A percentile compares a stretch with the other conserved stretches of the same genome.
Evolutionary conservation across 2,797 vertebrate species (phyloP).

Genomic region (Enoplosus armatus): DNA sequence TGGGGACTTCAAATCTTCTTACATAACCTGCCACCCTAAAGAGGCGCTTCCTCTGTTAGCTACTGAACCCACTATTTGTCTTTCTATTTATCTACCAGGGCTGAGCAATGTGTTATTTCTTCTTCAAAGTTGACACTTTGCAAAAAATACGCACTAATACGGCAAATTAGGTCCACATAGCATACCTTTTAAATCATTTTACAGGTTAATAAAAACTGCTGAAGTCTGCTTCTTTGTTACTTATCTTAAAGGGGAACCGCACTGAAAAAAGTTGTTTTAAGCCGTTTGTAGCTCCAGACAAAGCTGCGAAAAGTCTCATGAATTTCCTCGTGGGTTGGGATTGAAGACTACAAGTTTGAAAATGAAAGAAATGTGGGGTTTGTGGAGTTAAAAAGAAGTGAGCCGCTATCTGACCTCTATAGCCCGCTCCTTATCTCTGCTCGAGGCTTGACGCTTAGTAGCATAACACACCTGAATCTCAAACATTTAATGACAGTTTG

Average conservation of each 20-base stretch:
- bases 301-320: too few species aligned
- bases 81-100: not conserved
- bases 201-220: not conserved
- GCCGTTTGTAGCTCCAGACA: too few species aligned
- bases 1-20: conserved; percentile 49
- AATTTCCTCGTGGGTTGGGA: too few species aligned
- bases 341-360: not conserved
- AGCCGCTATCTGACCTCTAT: not conserved
- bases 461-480: not conserved
- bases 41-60: conserved; percentile 78
- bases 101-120: not conserved
- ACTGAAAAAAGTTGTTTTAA: too few species aligned
- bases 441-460: not conserved
- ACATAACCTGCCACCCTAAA: conserved; percentile 73
- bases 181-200: not conserved
- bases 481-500: not conserved
- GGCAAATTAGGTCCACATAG: not conserved
- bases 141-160: not conserved
- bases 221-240: not conserved
- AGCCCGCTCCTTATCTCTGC: not conserved
- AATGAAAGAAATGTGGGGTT: not conserved
- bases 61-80: conserved; percentile 14
- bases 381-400: not conserved
- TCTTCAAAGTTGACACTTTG: not conserved
- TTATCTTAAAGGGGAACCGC: not conserved